Evolutionary conservation across 2,888 invertebrate genomes (phyloP).

Genomic region (Augiades crinisus): DNA sequence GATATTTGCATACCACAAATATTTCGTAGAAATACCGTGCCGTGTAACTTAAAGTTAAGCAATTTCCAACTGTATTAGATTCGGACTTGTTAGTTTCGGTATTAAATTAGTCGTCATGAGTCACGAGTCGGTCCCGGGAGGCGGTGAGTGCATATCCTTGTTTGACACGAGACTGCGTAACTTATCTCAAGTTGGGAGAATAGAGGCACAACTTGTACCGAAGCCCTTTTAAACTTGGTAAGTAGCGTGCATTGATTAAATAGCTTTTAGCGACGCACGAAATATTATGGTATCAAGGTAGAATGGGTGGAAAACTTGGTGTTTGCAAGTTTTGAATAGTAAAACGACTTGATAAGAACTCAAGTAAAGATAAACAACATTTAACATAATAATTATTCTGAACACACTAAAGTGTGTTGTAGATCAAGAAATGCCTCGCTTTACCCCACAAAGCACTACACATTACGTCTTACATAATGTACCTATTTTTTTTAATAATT

Average conservation of each 20-base stretch:
- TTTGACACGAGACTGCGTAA: slow-evolving; percentile 70
- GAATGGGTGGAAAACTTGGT: no score
- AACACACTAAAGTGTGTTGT: no score
- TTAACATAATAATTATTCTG: no score
- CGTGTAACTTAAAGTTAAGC: slow-evolving; percentile 14
- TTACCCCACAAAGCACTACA: no score
- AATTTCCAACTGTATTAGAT: slow-evolving; percentile 30
- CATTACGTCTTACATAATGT: no score
- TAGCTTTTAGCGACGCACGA: slow-evolving; percentile 13
- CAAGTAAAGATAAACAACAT: no score
- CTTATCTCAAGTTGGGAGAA: slow-evolving; percentile 55
- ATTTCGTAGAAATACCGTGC: background rate
- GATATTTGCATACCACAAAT: background rate
- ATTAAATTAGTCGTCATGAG: slow-evolving; percentile 64
- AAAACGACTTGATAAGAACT: no score
- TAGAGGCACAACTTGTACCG: slow-evolving; percentile 45
- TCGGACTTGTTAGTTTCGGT: slow-evolving; percentile 45
- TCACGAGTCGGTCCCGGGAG: slow-evolving; percentile 39
- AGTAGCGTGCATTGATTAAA: slow-evolving; percentile 25
- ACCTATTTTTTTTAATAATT: no score
- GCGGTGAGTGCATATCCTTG: slow-evolving; percentile 73
- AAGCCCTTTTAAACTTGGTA: slow-evolving; percentile 39
- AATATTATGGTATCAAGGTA: no score
- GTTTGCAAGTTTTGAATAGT: no score
- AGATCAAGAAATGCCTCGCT: no score